Evolutionary conservation across 2,113 vertebrate genomes (phyloP), one percentile per base, ranked within the genome.

Genomic region (Coregonus clupeaformis): DNA sequence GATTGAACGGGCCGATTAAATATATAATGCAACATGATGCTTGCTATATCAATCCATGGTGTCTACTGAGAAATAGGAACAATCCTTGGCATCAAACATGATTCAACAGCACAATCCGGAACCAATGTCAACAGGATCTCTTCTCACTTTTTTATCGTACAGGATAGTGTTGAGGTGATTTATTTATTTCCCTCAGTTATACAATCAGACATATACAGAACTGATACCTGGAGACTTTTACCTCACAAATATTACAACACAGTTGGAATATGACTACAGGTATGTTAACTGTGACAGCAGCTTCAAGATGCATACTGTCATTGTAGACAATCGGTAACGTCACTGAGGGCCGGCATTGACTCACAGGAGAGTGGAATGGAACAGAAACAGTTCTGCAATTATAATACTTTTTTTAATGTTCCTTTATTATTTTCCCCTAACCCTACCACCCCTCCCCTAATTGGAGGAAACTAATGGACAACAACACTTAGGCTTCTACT

Each of bases 311-410:
- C 16, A 6, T 55, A 6, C 20, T 20, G 52, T 20, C 9, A 42
- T 55, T 55, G 18, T 55, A 55, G 52, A 55, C 14, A 20, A 55
- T 55, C 16, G 16, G 52, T 20, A 14, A 16, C 18, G 32, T 36
- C 66, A 42, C 66, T 68, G 30, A 68, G n/a, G n/a, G n/a, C n/a
- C n/a, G 20, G 18, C 30, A 22, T 32, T 68, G 32, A 68, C 66
- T 67, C 65, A 42, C 30, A 67, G 36, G 14, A 36, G 65, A 13
- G 7, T n/a, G 3, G 18, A n/a, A 36, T 18, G 9, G 30, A 9
- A 22, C 59, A 36, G 36, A 36, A 36, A 9, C 36, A 36, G 36
- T 36, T 6, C 36, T 42, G 36, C 36, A 42, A 42, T 42, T 12
- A 12, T 32, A 5, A 30, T 36, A 9, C 2, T 11, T 42, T 42